phyloP scores from a whole-genome alignment of 2,888 invertebrate species.

The Andrena praecox region DNA sequence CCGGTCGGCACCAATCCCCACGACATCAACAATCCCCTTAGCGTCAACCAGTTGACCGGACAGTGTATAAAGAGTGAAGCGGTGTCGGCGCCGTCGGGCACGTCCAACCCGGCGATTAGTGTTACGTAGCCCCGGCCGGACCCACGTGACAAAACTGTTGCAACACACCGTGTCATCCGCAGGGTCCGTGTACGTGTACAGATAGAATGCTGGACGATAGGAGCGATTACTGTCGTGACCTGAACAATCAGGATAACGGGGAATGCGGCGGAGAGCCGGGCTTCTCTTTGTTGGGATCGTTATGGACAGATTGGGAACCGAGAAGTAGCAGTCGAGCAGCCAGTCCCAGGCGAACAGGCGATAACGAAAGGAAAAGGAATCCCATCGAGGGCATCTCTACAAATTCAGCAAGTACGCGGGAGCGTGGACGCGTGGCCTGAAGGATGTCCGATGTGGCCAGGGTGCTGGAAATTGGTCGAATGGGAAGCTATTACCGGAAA shows the following conservation, averaged over 20 bases:
- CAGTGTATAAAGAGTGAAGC: constrained; percentile 86
- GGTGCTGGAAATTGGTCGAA: not conserved
- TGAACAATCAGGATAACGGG: not conserved
- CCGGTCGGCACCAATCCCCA: constrained; percentile 96
- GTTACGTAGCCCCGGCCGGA: constrained; percentile 85
- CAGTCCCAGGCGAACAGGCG: not conserved
- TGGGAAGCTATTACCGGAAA: not conserved
- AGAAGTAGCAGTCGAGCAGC: not conserved
- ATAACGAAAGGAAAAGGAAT: not conserved
- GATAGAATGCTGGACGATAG: constrained; percentile 73
- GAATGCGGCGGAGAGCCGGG: constrained; percentile 27
- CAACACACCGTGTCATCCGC: constrained; percentile 79
- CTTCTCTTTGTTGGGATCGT: constrained; percentile 28
- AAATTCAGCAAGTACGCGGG: not conserved
- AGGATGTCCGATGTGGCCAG: not conserved
- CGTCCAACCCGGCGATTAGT: constrained; percentile 84
- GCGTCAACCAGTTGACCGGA: constrained; percentile 95
- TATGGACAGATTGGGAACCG: not conserved
- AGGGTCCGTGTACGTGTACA: constrained; percentile 82
- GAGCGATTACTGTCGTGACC: constrained; percentile 18
- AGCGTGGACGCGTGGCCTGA: not conserved
- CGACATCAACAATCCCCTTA: constrained; percentile 96
- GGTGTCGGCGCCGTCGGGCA: constrained; percentile 80
- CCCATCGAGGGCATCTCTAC: not conserved
- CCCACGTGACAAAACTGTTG: constrained; percentile 83